Conservation (phyloP, 2,113 vertebrate species). For the Apus apus region DNA sequence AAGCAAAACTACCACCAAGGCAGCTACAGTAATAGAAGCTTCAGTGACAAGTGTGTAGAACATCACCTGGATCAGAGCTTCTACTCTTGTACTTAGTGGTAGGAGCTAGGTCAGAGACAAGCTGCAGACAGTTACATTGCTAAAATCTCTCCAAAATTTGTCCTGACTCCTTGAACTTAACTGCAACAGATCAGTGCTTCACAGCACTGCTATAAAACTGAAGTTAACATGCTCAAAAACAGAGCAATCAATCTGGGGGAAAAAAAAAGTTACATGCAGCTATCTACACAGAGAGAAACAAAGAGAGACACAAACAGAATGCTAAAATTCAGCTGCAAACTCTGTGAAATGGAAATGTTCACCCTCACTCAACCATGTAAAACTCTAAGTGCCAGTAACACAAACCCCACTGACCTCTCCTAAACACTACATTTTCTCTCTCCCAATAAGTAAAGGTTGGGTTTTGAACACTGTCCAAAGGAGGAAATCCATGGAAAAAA, state of each 20-base stretch:
- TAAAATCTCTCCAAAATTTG: not conserved
- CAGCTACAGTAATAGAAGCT: not conserved
- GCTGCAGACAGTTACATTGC: not conserved
- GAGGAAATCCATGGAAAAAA: not conserved
- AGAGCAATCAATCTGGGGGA: not conserved
- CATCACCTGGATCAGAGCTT: not conserved
- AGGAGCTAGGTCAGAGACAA: not conserved
- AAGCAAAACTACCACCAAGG: not conserved
- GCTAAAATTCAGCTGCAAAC: not conserved
- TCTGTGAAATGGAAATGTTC: not conserved
- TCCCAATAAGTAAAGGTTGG: not conserved
- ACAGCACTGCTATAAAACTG: not conserved
- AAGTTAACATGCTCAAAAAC: not conserved
- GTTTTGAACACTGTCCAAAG: not conserved
- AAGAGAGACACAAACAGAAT: not conserved
- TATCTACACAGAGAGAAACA: not conserved
- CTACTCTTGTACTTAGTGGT: not conserved
- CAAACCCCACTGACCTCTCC: fast-evolving
- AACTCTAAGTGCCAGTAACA: not conserved
- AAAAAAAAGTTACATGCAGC: not conserved
- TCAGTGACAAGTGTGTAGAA: not conserved
- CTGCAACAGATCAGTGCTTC: not conserved
- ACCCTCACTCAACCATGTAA: not conserved
- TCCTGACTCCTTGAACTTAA: not conserved
- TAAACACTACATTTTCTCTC: not conserved